Conservation (phyloP, 2,797 vertebrate species). For the Clarias laeviceps region DNA sequence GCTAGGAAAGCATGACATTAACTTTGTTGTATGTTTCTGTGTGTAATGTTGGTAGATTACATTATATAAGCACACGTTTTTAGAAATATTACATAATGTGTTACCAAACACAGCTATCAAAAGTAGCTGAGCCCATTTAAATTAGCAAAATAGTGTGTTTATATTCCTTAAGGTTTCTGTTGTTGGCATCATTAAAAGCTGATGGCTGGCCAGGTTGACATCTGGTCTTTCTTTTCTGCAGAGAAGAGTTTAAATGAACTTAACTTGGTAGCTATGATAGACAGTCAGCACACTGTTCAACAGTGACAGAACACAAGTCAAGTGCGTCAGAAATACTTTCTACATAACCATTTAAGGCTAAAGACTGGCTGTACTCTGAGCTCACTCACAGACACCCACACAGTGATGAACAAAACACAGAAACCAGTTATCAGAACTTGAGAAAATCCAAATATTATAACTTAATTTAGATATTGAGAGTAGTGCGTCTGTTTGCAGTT, state of each 20-base stretch:
- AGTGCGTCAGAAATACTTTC: conserved; percentile 36
- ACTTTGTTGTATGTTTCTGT: neutral
- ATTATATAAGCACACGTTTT: neutral
- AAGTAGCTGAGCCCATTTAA: neutral
- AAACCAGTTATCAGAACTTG: neutral
- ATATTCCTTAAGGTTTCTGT: neutral
- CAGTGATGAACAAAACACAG: conserved; percentile 25
- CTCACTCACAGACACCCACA: conserved; percentile 21
- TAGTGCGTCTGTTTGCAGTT: neutral
- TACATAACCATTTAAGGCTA: conserved; percentile 43
- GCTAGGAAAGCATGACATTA: neutral
- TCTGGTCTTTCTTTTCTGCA: conserved; percentile 9
- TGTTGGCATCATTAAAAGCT: neutral
- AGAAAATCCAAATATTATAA: neutral
- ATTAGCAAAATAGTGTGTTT: neutral
- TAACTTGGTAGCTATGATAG: neutral
- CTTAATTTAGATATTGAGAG: neutral
- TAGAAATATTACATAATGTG: neutral
- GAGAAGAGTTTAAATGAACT: neutral
- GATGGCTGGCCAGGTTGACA: neutral
- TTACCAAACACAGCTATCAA: neutral
- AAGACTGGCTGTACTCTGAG: conserved; percentile 30
- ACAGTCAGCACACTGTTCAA: neutral
- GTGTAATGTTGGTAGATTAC: neutral
- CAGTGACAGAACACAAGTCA: conserved; percentile 20